Evolutionary conservation across 2,113 vertebrate species (phyloP).

Genomic region (Capra hircus): DNA sequence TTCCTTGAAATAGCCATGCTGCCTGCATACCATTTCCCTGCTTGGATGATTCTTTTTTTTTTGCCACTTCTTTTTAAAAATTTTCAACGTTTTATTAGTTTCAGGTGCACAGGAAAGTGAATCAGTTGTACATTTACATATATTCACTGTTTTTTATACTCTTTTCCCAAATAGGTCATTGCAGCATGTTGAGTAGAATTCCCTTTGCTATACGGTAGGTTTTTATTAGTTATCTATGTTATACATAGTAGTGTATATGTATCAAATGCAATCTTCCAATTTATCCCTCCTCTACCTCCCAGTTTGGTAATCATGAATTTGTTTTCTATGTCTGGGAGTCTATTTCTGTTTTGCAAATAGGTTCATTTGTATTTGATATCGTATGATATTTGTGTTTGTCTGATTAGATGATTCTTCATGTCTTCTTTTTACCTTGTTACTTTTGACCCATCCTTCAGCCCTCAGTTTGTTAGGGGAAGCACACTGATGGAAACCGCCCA

Average conservation of each 20-base stretch:
- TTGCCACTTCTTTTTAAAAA: background rate
- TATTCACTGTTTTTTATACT: background rate
- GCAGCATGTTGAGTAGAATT: background rate
- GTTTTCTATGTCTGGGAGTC: background rate
- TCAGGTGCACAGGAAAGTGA: background rate
- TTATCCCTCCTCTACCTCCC: background rate
- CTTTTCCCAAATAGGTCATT: background rate
- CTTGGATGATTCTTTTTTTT: background rate
- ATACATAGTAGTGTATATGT: background rate
- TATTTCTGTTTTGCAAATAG: background rate
- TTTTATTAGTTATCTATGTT: background rate
- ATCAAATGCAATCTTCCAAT: background rate
- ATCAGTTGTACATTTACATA: background rate
- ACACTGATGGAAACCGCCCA: too few species aligned
- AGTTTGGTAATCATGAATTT: background rate
- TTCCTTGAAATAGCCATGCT: background rate
- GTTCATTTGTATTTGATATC: background rate
- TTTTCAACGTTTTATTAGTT: background rate
- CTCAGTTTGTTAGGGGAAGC: background rate
- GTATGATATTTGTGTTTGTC: background rate
- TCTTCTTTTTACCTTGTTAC: background rate
- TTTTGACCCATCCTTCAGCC: background rate
- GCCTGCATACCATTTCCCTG: background rate
- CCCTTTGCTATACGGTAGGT: background rate
- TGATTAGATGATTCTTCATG: background rate